Evolutionary conservation across 2,797 vertebrate species (phyloP).

Genomic region (Fistularia tabacaria): DNA sequence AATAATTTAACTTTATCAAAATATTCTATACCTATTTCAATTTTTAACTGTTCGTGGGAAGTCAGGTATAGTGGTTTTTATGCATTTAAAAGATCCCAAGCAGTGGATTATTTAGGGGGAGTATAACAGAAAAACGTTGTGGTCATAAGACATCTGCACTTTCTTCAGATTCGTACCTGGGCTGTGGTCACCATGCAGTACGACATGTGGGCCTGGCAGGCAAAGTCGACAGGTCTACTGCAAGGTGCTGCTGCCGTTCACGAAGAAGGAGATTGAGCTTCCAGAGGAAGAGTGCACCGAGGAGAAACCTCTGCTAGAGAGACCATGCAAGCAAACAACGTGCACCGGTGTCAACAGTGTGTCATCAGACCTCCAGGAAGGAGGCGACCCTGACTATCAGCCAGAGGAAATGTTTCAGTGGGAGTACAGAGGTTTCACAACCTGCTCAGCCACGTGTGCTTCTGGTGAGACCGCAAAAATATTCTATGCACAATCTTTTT

Average conservation of each 20-base stretch:
- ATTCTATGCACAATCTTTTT: not conserved
- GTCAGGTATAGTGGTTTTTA: no score
- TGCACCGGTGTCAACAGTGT: slow-evolving; percentile 61
- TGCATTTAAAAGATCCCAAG: no score
- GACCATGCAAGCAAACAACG: slow-evolving; percentile 68
- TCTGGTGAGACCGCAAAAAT: slow-evolving; percentile 73
- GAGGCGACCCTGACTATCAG: slow-evolving; percentile 31
- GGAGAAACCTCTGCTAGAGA: slow-evolving; percentile 67
- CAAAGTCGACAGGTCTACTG: slow-evolving; percentile 84
- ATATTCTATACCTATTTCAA: no score
- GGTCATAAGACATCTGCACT: no score
- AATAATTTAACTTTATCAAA: no score
- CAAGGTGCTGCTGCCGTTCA: slow-evolving; percentile 82
- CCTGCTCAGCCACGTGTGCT: slow-evolving; percentile 83
- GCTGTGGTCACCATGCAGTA: slow-evolving; percentile 88
- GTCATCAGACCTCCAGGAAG: slow-evolving; percentile 24
- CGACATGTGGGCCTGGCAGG: slow-evolving; percentile 78
- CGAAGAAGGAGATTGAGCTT: slow-evolving; percentile 84
- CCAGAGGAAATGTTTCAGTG: slow-evolving; percentile 72
- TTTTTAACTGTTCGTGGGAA: no score
- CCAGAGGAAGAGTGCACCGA: slow-evolving; percentile 86
- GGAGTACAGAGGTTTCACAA: slow-evolving; percentile 85
- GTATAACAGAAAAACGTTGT: no score
- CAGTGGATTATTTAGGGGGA: no score
- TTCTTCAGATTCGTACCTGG: slow-evolving; percentile 82